Evolutionary conservation across 2,797 vertebrate genomes (phyloP), one percentile per base, ranked within the genome.

Genomic region (Xenopus petersii): DNA sequence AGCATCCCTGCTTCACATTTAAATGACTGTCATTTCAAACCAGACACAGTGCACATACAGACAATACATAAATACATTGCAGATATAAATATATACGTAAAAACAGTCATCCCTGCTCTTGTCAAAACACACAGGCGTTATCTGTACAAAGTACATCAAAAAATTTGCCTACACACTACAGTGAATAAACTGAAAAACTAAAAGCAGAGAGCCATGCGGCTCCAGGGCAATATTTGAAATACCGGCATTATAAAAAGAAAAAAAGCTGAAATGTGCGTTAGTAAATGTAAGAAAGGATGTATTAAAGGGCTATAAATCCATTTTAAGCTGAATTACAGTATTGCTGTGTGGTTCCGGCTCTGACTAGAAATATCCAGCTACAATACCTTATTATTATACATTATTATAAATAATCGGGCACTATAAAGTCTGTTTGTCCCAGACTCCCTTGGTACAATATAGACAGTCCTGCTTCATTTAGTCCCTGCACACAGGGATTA

Each of bases 201-300:
- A 67, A 12, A 2, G 47, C 13, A 67, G 71, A 55, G 55, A 80
- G 71, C 7, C 33, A 9, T 0, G 21, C 73, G 69, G 81, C 82
- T 81, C 47, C 3, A 66, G 55, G 77, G 79, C 72, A 81, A 12
- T 58, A 59, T 78, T 85, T 82, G 66, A 81, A 81, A 87, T 86
- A 82, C 83, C 79, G 80, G 81, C 76, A 33, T 64, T n/a, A 75
- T 75, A 82, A 17, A 30, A 9, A 83, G 85, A n/a, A n/a, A 26
- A 9, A 83, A 86, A 83, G 81, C 86, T 86, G 81, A 86, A 82
- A 83, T 55, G 80, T 72, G 81, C 77, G 83, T 74, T 80, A 68
- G 64, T 80, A 84, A 85, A 82, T 79, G 79, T 24, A 82, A 78
- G 74, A 33, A 59, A 83, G 83, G 85, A 78, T 70, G 64, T 83